phyloP scores from a whole-genome alignment of 2,113 vertebrate genomes.

The Caranx ignobilis region DNA sequence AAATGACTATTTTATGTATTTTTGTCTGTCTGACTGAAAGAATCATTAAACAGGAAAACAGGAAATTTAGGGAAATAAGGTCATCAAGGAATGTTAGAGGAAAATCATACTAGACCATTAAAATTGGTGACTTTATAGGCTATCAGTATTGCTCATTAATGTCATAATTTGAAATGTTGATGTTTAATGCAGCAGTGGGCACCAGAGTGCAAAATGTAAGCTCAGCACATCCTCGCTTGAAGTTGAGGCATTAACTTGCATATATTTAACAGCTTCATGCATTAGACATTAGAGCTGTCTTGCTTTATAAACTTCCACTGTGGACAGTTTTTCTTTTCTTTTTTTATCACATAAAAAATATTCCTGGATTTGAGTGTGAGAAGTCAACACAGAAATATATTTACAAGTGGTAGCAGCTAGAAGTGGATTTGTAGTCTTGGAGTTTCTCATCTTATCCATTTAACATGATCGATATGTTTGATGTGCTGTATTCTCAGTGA shows the following conservation, averaged over 20 bases:
- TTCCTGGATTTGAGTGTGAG: neutral
- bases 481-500: neutral
- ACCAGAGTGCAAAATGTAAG: neutral
- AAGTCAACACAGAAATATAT: neutral
- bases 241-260: neutral
- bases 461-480: neutral
- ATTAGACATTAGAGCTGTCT: neutral
- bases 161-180: neutral
- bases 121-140: neutral
- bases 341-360: neutral
- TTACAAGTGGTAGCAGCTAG: neutral
- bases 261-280: constrained; percentile 19
- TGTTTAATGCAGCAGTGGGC: neutral
- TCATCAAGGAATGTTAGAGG: neutral
- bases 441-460: neutral
- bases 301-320: constrained; percentile 6
- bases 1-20: neutral
- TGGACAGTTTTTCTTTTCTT: neutral
- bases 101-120: neutral
- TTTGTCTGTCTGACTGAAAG: neutral
- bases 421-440: neutral
- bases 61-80: neutral
- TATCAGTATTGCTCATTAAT: neutral
- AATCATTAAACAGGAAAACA: neutral
- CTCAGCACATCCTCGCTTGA: neutral